A percentile compares a stretch with the other conserved stretches of the same genome.
phyloP scores from a whole-genome alignment of 2,888 invertebrate species.

The Chymomyza procnemis region DNA sequence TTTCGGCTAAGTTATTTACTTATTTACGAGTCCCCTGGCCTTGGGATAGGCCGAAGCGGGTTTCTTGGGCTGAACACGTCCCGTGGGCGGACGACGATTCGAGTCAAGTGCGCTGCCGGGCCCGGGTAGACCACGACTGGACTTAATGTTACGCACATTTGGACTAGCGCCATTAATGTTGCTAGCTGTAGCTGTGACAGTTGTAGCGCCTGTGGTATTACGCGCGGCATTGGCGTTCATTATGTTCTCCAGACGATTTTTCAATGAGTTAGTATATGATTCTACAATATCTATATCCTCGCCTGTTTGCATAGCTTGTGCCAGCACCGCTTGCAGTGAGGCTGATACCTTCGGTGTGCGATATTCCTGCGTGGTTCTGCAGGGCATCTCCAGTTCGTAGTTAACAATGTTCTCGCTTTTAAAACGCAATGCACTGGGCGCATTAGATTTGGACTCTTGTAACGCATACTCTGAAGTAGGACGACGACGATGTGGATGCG shows the following conservation, averaged over 20 bases:
- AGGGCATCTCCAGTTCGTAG: conserved; percentile 79
- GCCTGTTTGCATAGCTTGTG: conserved; percentile 78
- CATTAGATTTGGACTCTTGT: conserved; percentile 75
- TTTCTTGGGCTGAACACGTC: conserved; percentile 73
- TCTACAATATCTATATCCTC: conserved; percentile 79
- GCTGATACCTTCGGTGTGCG: conserved; percentile 78
- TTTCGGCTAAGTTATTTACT: conserved; percentile 51
- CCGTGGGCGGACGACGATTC: conserved; percentile 74
- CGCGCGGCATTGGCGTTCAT: conserved; percentile 72
- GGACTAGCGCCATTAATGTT: conserved; percentile 33
- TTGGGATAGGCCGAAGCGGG: conserved; percentile 79
- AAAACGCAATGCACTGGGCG: conserved; percentile 72
- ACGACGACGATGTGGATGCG: conserved; percentile 82
- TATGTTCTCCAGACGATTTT: conserved; percentile 78
- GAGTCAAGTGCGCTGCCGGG: conserved; percentile 71
- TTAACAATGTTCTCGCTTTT: conserved; percentile 78
- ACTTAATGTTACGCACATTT: conserved; percentile 66
- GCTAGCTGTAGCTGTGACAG: conserved; percentile 24
- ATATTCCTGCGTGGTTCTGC: conserved; percentile 79
- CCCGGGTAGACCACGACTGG: conserved; percentile 65
- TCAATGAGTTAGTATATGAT: conserved; percentile 74
- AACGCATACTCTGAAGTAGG: conserved; percentile 83
- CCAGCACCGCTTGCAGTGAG: conserved; percentile 78
- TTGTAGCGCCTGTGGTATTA: conserved; percentile 26
- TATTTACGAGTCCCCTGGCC: conserved; percentile 78